Base-by-base conservation (phyloP, 2,888 invertebrate species). In the Cheilosia urbana region DNA sequence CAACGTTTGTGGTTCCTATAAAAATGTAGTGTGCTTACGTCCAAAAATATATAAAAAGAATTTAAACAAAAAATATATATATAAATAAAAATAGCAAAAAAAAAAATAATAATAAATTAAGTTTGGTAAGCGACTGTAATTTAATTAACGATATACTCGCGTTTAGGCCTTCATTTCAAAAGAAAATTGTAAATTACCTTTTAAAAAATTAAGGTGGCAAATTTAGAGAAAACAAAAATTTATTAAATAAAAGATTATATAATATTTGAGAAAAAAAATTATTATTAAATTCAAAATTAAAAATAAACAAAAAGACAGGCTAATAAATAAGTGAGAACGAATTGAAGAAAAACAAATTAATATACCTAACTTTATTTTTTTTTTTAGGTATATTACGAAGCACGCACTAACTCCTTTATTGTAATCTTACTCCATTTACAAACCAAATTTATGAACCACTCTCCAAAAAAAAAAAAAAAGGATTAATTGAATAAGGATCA, bases 141-240 rank as follows among this genome's bases (percentile, higher is more conserved):
- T 93, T 93, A 51, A 93, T 93, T 93, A 93, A 94, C 94, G 93
- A 94, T 94, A 89, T 90, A 94, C 94, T 94, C 94, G 94, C 94
- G 94, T 94, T 94, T 94, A 94, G 94, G 94, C 94, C 94, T 94
- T 94, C 93, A 93, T 94, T 94, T 94, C 94, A 93, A 94, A 94
- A 94, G 93, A 93, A 92, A 93, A 93, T 93, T 92, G 88, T 84
- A 87, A 88, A 88, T 88, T 88, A 88, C 90, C 91, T 92, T 91
- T 89, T 89, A 91, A 91, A 90, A 91, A 90, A 91, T 92, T 91
- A 92, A 92, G 92, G 93, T 90, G 92, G 92, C 92, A 92, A 92
- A 92, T 92, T 92, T 73, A 81, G 71, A 78, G 72, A 81, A 19
- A 77, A 83, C 83, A 87, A 87, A 87, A 83, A 73, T 87, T 72